Evolutionary conservation across 1,140 invertebrate genomes (phyloP), one percentile per base, ranked within the genome.

Genomic region (Nebria ingens): DNA sequence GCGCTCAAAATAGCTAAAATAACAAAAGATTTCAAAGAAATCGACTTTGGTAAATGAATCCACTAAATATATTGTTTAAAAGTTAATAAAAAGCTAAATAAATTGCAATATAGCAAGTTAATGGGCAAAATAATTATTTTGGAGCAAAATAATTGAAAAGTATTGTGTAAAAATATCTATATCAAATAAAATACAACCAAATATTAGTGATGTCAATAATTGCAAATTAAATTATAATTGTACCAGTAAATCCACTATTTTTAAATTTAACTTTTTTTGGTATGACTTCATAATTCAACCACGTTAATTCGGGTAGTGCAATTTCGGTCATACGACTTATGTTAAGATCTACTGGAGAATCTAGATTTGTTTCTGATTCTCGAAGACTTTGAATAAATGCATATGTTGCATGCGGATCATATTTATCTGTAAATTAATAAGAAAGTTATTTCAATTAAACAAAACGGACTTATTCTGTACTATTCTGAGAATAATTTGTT

Each of bases 211-310:
- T 13, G 19, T 17, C 4, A 17, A 49, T 15, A 49, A 40, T 19
- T 29, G 54, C 19, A 50, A n/a, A n/a, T 20, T 51, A n/a, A 21
- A 53, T 56, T 21, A 56, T 42, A 58, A 53, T 17, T 61, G 67
- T 59, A 81, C 80, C 64, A 17, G 78, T 81, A 52, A 73, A 73
- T 42, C 80, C 80, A 2, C 78, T 79, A 58, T 82, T 82, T 0
- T 77, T 78, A 0, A 81, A 50, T 62, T 80, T 81, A 25, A 81
- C 62, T 70, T 80, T 80, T 55, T 76, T 77, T 0, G 79, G 79
- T 38, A 65, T 68, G 1, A 76, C 58, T 23, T 79, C 72, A 40
- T 76, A 75, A 61, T 79, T 73, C 54, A 67, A 67, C 79, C 78
- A 82, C 23, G 68, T 60, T 11, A 83, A 61, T 42, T 70, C 65